These are phyloP conservation scores for Mormyrops attenuatus DNA, from an alignment of 2,797 vertebrate species.

Conservation along the genomic window DNA sequence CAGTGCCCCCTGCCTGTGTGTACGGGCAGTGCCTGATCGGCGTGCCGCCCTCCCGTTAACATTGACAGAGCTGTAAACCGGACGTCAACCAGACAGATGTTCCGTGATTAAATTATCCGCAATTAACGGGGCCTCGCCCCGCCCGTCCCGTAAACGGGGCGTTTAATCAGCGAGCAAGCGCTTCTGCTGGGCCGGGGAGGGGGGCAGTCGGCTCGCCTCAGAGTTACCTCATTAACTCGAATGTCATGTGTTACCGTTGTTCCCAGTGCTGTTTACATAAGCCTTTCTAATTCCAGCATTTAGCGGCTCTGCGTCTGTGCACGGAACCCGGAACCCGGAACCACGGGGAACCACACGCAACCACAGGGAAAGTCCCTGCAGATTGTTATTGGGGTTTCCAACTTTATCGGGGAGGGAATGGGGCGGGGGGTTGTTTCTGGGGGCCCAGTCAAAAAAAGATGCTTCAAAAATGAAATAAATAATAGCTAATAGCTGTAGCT, in stretches of 20 bases:
- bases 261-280: background rate
- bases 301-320: background rate
- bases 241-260: background rate
- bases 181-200: background rate
- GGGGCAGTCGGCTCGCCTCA: background rate
- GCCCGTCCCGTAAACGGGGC: background rate
- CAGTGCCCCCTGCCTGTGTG: background rate
- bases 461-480: background rate
- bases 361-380: background rate
- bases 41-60: background rate
- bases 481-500: background rate
- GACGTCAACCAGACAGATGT: slow-evolving; percentile 1
- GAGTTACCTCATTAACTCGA: background rate
- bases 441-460: background rate
- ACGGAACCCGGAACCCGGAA: background rate
- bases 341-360: background rate
- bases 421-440: background rate
- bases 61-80: background rate
- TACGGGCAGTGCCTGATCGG: background rate
- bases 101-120: background rate
- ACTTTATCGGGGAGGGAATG: background rate
- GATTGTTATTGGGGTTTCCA: background rate
- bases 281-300: background rate
- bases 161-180: background rate
- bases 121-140: background rate